Conservation (phyloP, 2,888 invertebrate genomes). For the Agapetus fuscipes region DNA sequence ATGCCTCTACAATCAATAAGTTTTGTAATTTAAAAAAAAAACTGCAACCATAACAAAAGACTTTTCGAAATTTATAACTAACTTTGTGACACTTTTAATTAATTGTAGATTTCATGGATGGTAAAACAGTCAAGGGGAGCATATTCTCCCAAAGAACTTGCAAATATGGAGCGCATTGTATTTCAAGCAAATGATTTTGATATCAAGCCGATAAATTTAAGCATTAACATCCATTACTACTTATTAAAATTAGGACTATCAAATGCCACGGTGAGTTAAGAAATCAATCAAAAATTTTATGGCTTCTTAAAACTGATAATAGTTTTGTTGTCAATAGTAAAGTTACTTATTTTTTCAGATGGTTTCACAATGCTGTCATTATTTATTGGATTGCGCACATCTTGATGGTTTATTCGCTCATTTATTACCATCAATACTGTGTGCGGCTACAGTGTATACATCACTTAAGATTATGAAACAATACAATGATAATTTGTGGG, state of each 20-base stretch:
- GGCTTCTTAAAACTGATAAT: no score
- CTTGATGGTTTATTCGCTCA: slow-evolving; percentile 16
- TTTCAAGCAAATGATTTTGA: slow-evolving; percentile 15
- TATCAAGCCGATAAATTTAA: slow-evolving; percentile 12
- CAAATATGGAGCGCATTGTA: slow-evolving; percentile 13
- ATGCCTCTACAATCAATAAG: no score
- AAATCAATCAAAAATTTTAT: not conserved
- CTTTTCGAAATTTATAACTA: no score
- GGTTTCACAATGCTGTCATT: slow-evolving; percentile 15
- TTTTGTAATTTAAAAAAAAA: no score
- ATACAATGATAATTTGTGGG: slow-evolving; percentile 13
- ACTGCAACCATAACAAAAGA: no score
- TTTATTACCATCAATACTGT: slow-evolving; percentile 15
- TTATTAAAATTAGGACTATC: slow-evolving; percentile 11
- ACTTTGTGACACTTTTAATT: no score
- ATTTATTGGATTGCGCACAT: slow-evolving; percentile 16
- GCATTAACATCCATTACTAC: slow-evolving; percentile 17
- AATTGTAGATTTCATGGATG: slow-evolving; percentile 14
- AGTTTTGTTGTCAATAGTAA: no score
- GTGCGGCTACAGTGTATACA: slow-evolving; percentile 16
- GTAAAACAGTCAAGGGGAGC: slow-evolving; percentile 18
- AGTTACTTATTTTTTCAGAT: slow-evolving; percentile 8
- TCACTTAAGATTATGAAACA: slow-evolving; percentile 17
- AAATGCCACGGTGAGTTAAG: slow-evolving; percentile 17
- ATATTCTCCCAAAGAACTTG: slow-evolving; percentile 10